phyloP scores from a whole-genome alignment of 1,140 invertebrate genomes.

The Holotrichia oblita region DNA sequence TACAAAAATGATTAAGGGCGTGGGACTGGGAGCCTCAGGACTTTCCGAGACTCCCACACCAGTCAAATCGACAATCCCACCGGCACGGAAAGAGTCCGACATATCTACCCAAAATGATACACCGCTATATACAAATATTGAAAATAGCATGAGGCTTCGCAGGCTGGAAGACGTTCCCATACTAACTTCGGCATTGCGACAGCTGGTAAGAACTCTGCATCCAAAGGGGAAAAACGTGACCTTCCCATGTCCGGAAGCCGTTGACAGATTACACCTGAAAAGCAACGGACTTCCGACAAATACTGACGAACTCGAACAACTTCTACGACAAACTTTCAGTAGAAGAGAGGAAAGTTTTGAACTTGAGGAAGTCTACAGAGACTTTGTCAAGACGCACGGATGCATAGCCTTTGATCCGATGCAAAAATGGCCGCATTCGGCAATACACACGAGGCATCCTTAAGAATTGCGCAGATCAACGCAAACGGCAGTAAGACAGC shows the following conservation, averaged over 20 bases:
- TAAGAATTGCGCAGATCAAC: too few species aligned
- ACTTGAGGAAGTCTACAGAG: neutral
- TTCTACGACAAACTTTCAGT: neutral
- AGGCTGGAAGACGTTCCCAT: neutral
- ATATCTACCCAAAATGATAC: too few species aligned
- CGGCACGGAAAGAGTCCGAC: too few species aligned
- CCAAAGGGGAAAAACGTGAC: neutral
- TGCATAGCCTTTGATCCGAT: neutral
- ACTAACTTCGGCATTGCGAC: neutral
- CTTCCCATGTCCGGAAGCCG: constrained; percentile 23
- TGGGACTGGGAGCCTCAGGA: too few species aligned
- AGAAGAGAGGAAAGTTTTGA: constrained; percentile 13
- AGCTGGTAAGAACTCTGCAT: neutral
- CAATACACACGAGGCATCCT: too few species aligned
- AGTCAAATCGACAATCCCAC: too few species aligned
- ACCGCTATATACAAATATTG: too few species aligned
- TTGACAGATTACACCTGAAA: constrained; percentile 1
- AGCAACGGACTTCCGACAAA: neutral
- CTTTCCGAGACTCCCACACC: too few species aligned
- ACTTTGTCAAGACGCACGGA: constrained; percentile 21
- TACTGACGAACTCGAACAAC: neutral
- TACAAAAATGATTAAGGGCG: too few species aligned
- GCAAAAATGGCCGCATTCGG: too few species aligned
- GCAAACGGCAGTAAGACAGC: too few species aligned
- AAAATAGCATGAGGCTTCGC: neutral